Conservation (phyloP, 2,888 invertebrate genomes). For the Eucriotettix oculatus region DNA sequence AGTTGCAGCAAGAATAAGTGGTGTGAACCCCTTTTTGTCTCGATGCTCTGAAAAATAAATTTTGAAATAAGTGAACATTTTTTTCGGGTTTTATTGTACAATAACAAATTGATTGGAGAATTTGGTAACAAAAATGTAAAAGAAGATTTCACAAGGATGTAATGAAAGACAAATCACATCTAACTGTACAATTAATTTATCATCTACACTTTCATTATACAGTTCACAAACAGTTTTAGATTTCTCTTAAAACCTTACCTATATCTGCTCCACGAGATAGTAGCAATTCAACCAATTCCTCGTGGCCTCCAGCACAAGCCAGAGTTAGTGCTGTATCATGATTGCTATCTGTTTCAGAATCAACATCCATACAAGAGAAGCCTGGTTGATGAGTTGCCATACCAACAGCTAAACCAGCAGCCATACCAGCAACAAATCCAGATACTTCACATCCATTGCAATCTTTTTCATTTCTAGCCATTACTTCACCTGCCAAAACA, state of each 20-base stretch:
- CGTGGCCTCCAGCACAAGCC: conserved; percentile 93
- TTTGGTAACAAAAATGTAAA: neutral
- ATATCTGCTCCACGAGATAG: conserved; percentile 87
- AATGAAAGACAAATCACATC: too few species aligned
- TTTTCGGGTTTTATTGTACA: too few species aligned
- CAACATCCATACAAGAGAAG: conserved; percentile 75
- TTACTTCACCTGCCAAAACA: too few species aligned
- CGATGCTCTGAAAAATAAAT: conserved; percentile 54
- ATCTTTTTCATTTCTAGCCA: too few species aligned
- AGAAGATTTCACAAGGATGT: neutral
- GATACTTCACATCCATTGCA: too few species aligned
- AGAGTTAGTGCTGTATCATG: conserved; percentile 96
- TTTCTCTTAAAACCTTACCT: conserved; percentile 21
- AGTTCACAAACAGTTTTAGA: neutral
- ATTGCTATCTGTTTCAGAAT: conserved; percentile 96
- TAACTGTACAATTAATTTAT: too few species aligned
- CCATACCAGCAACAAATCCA: too few species aligned
- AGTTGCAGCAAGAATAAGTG: conserved; percentile 90
- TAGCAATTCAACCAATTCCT: conserved; percentile 84
- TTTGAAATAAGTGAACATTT: too few species aligned
- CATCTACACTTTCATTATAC: neutral
- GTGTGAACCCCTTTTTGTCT: conserved; percentile 98
- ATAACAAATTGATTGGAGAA: neutral
- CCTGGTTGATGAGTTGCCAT: too few species aligned
- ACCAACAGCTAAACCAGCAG: too few species aligned